Evolutionary conservation across 2,113 vertebrate species (phyloP).

Genomic region (Neolamprologus sp.): DNA sequence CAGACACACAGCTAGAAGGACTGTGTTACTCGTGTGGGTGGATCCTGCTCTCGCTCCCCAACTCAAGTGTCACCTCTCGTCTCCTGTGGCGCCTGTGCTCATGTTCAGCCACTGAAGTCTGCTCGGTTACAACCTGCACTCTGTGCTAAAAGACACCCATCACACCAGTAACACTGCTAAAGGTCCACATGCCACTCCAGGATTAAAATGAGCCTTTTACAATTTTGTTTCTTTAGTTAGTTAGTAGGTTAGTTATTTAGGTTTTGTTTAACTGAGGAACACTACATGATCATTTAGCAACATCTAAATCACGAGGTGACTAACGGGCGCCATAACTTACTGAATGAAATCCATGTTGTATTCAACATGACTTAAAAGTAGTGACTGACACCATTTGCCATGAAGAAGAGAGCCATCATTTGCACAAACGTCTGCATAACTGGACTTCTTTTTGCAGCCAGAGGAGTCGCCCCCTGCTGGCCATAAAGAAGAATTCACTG

Average conservation of each 20-base stretch:
- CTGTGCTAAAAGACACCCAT: background rate
- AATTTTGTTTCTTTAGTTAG: background rate
- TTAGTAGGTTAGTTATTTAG: background rate
- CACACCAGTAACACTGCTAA: background rate
- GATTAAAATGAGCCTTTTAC: background rate
- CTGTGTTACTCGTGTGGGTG: background rate
- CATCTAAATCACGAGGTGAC: background rate
- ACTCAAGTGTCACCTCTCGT: background rate
- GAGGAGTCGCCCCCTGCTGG: background rate
- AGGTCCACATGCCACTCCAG: background rate
- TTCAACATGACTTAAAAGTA: background rate
- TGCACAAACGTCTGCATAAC: background rate
- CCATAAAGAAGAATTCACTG: background rate
- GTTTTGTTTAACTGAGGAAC: background rate
- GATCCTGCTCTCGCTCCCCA: background rate
- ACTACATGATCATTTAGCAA: background rate
- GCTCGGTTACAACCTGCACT: background rate
- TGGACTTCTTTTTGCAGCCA: background rate
- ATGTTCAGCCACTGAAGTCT: background rate
- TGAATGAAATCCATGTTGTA: background rate
- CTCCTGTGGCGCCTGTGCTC: background rate
- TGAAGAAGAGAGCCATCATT: background rate
- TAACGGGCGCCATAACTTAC: background rate
- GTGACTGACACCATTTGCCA: background rate
- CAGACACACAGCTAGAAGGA: background rate